Base-by-base conservation (phyloP, 2,888 invertebrate species). In the Orgyia antiqua region DNA sequence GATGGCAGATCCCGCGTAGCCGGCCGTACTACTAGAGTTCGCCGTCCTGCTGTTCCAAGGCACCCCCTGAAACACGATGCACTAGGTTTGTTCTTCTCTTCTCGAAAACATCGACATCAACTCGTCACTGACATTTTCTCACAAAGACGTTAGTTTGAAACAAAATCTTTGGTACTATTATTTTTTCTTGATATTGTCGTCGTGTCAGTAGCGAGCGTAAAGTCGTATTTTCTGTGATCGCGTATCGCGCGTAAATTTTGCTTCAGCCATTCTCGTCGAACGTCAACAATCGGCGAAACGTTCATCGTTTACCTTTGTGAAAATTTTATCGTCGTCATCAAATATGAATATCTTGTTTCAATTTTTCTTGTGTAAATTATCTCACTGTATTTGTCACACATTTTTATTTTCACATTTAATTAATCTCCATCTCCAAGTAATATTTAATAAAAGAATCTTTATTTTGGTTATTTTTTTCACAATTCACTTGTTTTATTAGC, bases 41-140 rank as follows among this genome's bases (percentile, higher is more conserved):
- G 86, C 84, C 79, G 92, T 90, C 91, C 87, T 79, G 92, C 89
- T 90, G 86, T 90, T 89, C 78, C 91, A 91, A 90, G 90, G 89
- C 67, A 92, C 92, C 80, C 68, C 71, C 84, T 84, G 84, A 80
- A 86, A 80, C 69, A 80, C 73, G 72, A 73, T 51, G 73, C 58
- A 73, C 62, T 57, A 60, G 31, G 51, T 52, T 55, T 62, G 61
- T 66, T 76, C n/a, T n/a, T n/a, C n/a, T 74, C 67, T 73, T 58
- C 40, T 51, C 48, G 41, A 51, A 50, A 51, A 46, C 31, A 53
- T 55, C 46, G 51, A 58, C 50, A 48, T 48, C 42, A 46, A 29
- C 46, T 35, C 55, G 45, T 43, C 47, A 57, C 51, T 48, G 43
- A 52, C 58, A 51, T 41, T 30, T 47, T 24, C 39, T 27, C 32